Percentiles rank a stretch among this genome's conserved stretches.
phyloP scores from a whole-genome alignment of 1,140 invertebrate species.

The Zaprionus vittiger region DNA sequence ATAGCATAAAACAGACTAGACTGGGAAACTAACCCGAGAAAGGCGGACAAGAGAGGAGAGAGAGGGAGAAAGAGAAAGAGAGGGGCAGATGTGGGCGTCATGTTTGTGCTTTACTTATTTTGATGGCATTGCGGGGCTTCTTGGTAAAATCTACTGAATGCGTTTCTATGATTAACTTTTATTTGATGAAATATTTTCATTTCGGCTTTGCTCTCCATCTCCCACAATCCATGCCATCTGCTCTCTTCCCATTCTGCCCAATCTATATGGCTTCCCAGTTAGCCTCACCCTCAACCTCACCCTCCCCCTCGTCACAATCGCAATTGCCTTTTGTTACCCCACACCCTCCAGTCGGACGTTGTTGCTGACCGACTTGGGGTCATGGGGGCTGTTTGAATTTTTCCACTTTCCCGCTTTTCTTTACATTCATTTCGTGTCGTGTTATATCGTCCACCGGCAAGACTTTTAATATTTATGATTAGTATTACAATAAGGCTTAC shows the following conservation, averaged over 20 bases:
- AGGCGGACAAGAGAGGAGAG: not conserved
- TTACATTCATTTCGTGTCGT: not conserved
- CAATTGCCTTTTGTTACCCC: not conserved
- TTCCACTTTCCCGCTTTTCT: constrained; percentile 17
- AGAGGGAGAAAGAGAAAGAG: not conserved
- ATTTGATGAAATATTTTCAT: constrained; percentile 57
- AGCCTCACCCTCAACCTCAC: not conserved
- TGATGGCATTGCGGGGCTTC: constrained; percentile 46
- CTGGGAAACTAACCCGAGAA: not conserved
- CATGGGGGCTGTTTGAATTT: constrained; percentile 28
- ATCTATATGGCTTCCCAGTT: not conserved
- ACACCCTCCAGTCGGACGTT: not conserved
- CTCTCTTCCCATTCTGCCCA: not conserved
- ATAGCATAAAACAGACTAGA: constrained; percentile 1
- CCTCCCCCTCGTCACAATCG: no score
- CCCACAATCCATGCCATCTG: constrained; percentile 2
- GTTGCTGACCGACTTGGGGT: constrained; percentile 37
- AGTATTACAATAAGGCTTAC: constrained; percentile 7
- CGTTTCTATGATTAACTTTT: constrained; percentile 56
- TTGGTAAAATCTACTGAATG: constrained; percentile 52
- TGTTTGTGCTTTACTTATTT: constrained; percentile 47
- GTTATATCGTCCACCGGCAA: constrained; percentile 7
- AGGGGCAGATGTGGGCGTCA: constrained; percentile 26
- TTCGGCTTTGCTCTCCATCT: constrained; percentile 27
- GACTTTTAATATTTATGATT: constrained; percentile 28